Evolutionary conservation across 2,888 invertebrate species (phyloP).

Genomic region (Ctena decussata): DNA sequence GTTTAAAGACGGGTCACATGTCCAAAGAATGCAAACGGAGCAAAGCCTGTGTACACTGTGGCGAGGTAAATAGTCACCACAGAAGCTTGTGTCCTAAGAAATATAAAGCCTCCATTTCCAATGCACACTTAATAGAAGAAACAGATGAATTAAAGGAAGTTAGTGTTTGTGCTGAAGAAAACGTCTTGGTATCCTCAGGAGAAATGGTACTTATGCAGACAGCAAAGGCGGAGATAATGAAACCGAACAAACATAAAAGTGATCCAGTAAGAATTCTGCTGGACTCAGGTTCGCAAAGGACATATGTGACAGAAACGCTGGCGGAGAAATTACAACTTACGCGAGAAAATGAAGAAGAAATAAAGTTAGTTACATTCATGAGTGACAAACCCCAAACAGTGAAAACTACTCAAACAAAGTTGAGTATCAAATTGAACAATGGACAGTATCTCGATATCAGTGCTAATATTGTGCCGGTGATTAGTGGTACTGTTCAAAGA

Average conservation of each 20-base stretch:
- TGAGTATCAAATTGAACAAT: slow-evolving; percentile 15
- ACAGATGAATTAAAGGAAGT: not conserved
- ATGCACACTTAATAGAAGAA: not conserved
- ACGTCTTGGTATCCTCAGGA: slow-evolving; percentile 14
- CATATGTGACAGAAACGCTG: slow-evolving; percentile 15
- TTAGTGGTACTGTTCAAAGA: slow-evolving; percentile 23
- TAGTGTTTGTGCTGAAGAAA: not conserved
- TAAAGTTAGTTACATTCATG: slow-evolving; percentile 20
- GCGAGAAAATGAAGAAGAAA: slow-evolving; percentile 13
- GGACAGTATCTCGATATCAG: not conserved
- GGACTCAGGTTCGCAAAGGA: slow-evolving; percentile 32
- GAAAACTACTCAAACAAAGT: slow-evolving; percentile 15
- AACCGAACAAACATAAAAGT: not conserved
- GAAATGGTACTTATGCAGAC: slow-evolving; percentile 30
- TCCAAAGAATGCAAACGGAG: slow-evolving; percentile 13
- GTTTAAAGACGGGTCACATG: not conserved
- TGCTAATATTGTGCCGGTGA: slow-evolving; percentile 34
- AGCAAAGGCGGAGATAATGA: not conserved
- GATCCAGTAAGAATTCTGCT: slow-evolving; percentile 14
- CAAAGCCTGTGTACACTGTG: slow-evolving; percentile 33
- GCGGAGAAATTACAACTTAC: not conserved
- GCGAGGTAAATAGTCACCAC: slow-evolving; percentile 9
- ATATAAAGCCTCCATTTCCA: not conserved
- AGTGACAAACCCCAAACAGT: slow-evolving; percentile 15
- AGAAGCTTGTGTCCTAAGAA: slow-evolving; percentile 21